A percentile compares a stretch with the other conserved stretches of the same genome.
Evolutionary conservation across 2,797 vertebrate genomes (phyloP).

Genomic region (Chiropotes sagulatus): DNA sequence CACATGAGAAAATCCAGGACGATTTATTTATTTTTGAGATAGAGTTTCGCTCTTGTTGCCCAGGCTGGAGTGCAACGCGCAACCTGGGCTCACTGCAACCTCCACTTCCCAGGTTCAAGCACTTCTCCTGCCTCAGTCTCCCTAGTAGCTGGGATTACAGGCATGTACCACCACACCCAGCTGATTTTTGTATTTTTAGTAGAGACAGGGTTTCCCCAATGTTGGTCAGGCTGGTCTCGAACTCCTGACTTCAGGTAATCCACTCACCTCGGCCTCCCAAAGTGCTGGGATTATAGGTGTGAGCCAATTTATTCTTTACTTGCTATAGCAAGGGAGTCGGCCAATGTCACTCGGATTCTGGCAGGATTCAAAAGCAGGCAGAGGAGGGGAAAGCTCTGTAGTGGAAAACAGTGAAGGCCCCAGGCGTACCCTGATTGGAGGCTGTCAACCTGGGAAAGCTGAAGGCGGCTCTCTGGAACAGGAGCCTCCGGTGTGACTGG

Average conservation of each 20-base stretch:
- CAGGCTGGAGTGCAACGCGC: too few relatives aligned
- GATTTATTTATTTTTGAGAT: too few relatives aligned
- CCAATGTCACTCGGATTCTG: neutral
- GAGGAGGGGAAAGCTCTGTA: neutral
- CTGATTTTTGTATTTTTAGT: too few relatives aligned
- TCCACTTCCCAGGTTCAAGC: neutral
- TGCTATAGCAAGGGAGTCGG: neutral
- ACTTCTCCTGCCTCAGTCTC: too few relatives aligned
- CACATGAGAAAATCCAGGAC: neutral
- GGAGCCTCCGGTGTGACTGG: neutral
- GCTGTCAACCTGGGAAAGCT: neutral
- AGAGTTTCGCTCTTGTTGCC: neutral
- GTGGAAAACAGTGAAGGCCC: neutral
- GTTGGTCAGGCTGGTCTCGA: too few relatives aligned
- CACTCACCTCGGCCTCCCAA: accelerated
- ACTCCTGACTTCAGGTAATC: too few relatives aligned
- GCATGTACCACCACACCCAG: too few relatives aligned
- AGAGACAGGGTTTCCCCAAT: too few relatives aligned
- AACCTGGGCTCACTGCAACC: neutral
- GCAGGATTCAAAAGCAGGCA: neutral
- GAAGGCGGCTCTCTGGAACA: neutral
- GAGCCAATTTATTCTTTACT: neutral
- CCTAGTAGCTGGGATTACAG: too few relatives aligned
- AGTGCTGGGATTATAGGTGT: too few relatives aligned
- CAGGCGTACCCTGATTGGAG: neutral